Base-by-base conservation (phyloP, 2,888 invertebrate species). In the Nezara viridula region DNA sequence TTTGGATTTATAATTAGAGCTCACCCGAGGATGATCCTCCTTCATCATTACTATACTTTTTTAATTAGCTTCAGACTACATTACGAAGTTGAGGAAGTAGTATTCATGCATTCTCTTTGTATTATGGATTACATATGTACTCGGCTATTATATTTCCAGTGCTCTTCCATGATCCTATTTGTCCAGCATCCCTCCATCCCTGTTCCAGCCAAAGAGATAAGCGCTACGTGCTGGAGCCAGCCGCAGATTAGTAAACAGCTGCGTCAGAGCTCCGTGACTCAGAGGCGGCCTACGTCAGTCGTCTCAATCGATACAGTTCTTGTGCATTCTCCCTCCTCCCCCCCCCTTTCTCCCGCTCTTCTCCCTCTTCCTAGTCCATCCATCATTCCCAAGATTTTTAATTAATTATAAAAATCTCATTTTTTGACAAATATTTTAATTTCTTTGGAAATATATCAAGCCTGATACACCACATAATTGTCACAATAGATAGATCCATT, bases 301-400 rank as follows among this genome's bases (percentile, higher is more conserved):
- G 40, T 47, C 81, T 81, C 81, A 81, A 81, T 81, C 81, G 44
- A 81, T 81, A 81, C 81, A 14, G n/a, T 81, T 81, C 81, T 81
- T 81, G 81, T 81, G 81, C 81, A 81, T 44, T 40, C 7, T 6
- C 44, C 44, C 44, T 24, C 44, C 77, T 10, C 24, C 12, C 21
- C 21, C 21, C 37, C 0, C 77, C 40, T 12, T 7, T 21, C 66
- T 21, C n/a, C n/a, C n/a, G n/a, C 50, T 19, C 19, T 4, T 6
- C 19, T 19, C 27, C 60, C 60, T 5, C 4, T n/a, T 10, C 3
- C 55, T 21, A 21, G 9, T 4, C 24, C 55, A n/a, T 60, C 60
- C 60, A 16, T 27, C 60, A 27, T 60, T 16, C 14, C n/a, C 0
- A 4, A 5, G 60, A 27, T 60, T 60, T 14, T 27, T 60, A 27